Evolutionary conservation across 2,797 vertebrate genomes (phyloP).

Genomic region (Alfaro cultratus): DNA sequence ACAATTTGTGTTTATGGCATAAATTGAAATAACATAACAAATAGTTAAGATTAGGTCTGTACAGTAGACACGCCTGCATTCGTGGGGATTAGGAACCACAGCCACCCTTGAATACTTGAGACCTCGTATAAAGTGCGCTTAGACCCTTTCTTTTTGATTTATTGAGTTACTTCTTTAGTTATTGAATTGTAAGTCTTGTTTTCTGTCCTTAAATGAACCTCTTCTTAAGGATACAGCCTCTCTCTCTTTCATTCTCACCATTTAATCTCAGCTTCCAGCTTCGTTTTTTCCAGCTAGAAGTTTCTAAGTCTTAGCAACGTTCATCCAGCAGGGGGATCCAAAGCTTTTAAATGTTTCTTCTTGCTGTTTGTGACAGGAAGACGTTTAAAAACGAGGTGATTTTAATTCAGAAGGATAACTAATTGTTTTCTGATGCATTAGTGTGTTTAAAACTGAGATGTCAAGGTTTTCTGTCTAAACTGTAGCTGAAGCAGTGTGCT

Average conservation of each 20-base stretch:
- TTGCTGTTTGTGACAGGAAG: constrained; percentile 8
- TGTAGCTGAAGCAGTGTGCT: constrained; percentile 9
- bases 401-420: background rate
- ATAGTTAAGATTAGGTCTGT: constrained; percentile 13
- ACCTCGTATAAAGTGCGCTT: background rate
- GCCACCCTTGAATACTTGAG: background rate
- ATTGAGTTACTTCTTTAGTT: background rate
- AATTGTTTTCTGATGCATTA: constrained; percentile 18
- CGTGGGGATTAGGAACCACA: background rate
- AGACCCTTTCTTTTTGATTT: background rate
- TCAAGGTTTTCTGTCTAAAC: constrained; percentile 15
- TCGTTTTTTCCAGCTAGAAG: background rate
- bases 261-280: background rate
- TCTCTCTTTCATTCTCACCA: background rate
- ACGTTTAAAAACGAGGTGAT: constrained; percentile 10
- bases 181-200: background rate
- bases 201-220: background rate
- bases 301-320: constrained; percentile 8
- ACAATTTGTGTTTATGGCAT: background rate
- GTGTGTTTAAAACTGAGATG: constrained; percentile 12
- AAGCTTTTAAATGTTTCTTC: constrained; percentile 11
- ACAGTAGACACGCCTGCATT: background rate
- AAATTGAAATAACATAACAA: background rate
- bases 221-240: background rate
- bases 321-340: constrained; percentile 67